Conservation (phyloP, 2,113 vertebrate species). For the Illadopsis cleaveri region DNA sequence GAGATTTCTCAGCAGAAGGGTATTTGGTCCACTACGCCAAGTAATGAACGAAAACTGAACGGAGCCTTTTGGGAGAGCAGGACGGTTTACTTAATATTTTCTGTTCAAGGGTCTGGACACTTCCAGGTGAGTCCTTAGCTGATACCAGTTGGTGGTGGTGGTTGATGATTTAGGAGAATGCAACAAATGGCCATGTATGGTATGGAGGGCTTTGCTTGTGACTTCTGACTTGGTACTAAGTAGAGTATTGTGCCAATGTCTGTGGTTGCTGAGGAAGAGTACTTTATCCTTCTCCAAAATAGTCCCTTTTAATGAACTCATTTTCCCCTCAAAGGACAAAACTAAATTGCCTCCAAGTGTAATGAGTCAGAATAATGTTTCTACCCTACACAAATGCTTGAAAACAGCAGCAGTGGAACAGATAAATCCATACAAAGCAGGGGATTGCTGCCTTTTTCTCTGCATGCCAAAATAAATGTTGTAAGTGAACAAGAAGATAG, state of each 20-base stretch:
- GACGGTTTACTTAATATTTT: constrained; percentile 88
- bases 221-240: not conserved
- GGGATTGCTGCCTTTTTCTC: not conserved
- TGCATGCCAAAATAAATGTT: not conserved
- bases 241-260: not conserved
- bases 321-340: not conserved
- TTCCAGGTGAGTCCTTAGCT: constrained; percentile 84
- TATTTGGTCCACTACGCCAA: constrained; percentile 90
- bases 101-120: constrained; percentile 90
- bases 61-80: constrained; percentile 83
- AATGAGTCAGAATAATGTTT: not conserved
- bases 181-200: not conserved
- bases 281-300: not conserved
- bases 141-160: not conserved
- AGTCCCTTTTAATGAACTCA: not conserved
- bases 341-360: not conserved
- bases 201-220: not conserved
- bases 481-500: not conserved
- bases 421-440: not conserved
- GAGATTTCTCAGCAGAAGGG: constrained; percentile 90
- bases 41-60: constrained; percentile 86
- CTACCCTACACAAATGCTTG: not conserved
- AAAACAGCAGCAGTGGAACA: not conserved
- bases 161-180: not conserved
- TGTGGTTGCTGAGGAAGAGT: not conserved